Evolutionary conservation across 2,797 vertebrate species (phyloP).

Genomic region (Rhinatrema bivittatum): DNA sequence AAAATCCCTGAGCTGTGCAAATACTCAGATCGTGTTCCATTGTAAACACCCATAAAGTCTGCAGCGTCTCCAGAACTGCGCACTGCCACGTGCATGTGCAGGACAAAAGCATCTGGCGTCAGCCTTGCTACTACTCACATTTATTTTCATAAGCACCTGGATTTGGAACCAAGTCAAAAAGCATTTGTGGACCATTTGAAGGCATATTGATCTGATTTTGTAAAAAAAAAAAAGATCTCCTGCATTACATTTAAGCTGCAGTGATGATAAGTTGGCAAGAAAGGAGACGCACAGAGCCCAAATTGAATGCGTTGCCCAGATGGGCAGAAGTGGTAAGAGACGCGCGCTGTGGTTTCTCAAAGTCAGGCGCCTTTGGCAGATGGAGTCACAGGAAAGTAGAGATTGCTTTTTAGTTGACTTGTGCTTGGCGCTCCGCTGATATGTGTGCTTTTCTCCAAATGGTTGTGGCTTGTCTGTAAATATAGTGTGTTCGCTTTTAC

Average conservation of each 20-base stretch:
- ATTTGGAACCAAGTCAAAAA: slow-evolving; percentile 31
- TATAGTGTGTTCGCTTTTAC: too few relatives aligned
- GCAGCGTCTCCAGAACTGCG: slow-evolving; percentile 44
- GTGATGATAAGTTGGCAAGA: slow-evolving; percentile 16
- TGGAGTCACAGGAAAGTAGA: too few relatives aligned
- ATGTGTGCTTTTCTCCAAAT: too few relatives aligned
- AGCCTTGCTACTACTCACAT: slow-evolving; percentile 24
- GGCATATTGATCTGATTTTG: slow-evolving; percentile 37
- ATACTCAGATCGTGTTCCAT: slow-evolving; percentile 34
- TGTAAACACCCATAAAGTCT: slow-evolving; percentile 47
- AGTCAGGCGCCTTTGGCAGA: too few relatives aligned
- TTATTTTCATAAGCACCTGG: slow-evolving; percentile 52
- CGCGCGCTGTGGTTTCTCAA: too few relatives aligned
- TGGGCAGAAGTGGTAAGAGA: too few relatives aligned
- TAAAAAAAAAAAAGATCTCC: slow-evolving; percentile 9
- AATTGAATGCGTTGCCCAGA: neutral
- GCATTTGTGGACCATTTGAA: slow-evolving; percentile 10
- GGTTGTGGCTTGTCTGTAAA: too few relatives aligned
- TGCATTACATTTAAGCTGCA: neutral
- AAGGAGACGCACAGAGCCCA: neutral
- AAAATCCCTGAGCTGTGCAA: slow-evolving; percentile 11
- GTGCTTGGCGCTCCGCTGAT: too few relatives aligned
- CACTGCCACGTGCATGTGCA: slow-evolving; percentile 31
- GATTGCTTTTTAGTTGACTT: too few relatives aligned
- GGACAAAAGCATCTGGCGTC: slow-evolving; percentile 31